A percentile compares a stretch with the other conserved stretches of the same genome.
Conservation (phyloP, 2,888 invertebrate species). For the Argyresthia albistria region DNA sequence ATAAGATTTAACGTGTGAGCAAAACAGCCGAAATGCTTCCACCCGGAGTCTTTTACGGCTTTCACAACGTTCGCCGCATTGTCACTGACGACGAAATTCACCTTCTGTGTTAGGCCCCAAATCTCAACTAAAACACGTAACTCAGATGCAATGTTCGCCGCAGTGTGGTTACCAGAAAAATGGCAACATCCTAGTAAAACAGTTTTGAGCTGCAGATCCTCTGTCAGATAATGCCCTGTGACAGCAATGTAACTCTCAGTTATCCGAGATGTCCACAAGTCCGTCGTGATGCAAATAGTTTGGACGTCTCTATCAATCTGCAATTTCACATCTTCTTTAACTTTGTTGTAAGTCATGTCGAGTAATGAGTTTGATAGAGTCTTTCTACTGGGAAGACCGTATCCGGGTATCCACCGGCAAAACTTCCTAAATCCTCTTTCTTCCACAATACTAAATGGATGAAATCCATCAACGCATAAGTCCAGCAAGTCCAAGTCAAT, state of each 20-base stretch:
- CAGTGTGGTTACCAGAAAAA: slow-evolving; percentile 15
- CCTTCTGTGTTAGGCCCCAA: slow-evolving; percentile 10
- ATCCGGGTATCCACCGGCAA: slow-evolving; percentile 16
- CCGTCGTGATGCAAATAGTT: slow-evolving; percentile 16
- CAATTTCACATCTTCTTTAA: slow-evolving; percentile 2
- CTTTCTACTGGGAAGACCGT: slow-evolving; percentile 15
- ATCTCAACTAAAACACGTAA: slow-evolving; percentile 9
- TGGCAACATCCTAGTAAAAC: slow-evolving; percentile 16
- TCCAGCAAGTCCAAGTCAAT: slow-evolving; percentile 10
- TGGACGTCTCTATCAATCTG: slow-evolving; percentile 6
- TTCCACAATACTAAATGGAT: slow-evolving; percentile 18
- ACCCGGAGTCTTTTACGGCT: slow-evolving; percentile 9
- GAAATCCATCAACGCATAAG: slow-evolving; percentile 13
- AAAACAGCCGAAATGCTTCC: slow-evolving; percentile 21
- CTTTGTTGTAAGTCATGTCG: not conserved
- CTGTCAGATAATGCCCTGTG: slow-evolving; percentile 19
- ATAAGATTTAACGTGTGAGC: slow-evolving; percentile 16
- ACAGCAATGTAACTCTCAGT: slow-evolving; percentile 17
- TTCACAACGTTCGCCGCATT: slow-evolving; percentile 21
- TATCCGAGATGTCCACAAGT: slow-evolving; percentile 19
- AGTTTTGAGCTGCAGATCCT: slow-evolving; percentile 15
- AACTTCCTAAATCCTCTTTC: slow-evolving; percentile 17
- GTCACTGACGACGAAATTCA: slow-evolving; percentile 18
- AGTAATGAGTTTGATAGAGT: slow-evolving; percentile 11
- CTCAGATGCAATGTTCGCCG: slow-evolving; percentile 15